Evolutionary conservation across 2,113 vertebrate species (phyloP), one percentile per base, ranked within the genome.

Genomic region (Alethe castanea): DNA sequence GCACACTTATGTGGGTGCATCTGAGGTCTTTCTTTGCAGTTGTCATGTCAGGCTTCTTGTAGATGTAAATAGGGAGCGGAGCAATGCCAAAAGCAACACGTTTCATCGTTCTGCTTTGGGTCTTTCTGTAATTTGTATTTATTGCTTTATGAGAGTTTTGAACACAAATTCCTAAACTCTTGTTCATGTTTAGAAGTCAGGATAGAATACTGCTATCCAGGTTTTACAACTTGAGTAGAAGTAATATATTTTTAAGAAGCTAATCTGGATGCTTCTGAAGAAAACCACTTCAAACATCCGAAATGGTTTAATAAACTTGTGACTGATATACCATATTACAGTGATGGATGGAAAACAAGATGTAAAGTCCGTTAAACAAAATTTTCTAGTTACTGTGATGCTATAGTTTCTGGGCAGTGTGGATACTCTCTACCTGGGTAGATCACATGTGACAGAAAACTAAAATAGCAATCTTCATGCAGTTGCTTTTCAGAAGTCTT

Each of bases 1-100:
- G 97, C 98, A 97, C 65, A 12, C 87, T 93, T 95, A 84, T 67
- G 86, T 73, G 66, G 96, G 79, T 91, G 95, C 73, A 67, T 92
- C 92, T 97, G 96, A 95, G 94, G 69, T 91, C 82, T 77, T 95
- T 86, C 82, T 96, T 78, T 48, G 78, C 93, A 66, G 77, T 88
- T 94, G 94, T 96, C 96, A 72, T 85, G 96, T 94, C 67, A 86
- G 92, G 22, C 91, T 95, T 96, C 97, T 95, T 83, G 64, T 80
- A 95, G 80, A 96, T 92, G 84, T 83, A 54, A 88, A 94, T 79
- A 92, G 52, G 82, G 79, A 96, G 90, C 70, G 69, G 53, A 22
- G 5, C 67, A 71, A 66, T 94, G 89, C 95, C 94, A 97, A 97
- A 93, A 97, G 73, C 94, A 97, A 78, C 73, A 38, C 86, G 71